These are phyloP conservation scores for Sapajus apella DNA, from an alignment of 2,113 vertebrate species.

Conservation along the genomic window DNA sequence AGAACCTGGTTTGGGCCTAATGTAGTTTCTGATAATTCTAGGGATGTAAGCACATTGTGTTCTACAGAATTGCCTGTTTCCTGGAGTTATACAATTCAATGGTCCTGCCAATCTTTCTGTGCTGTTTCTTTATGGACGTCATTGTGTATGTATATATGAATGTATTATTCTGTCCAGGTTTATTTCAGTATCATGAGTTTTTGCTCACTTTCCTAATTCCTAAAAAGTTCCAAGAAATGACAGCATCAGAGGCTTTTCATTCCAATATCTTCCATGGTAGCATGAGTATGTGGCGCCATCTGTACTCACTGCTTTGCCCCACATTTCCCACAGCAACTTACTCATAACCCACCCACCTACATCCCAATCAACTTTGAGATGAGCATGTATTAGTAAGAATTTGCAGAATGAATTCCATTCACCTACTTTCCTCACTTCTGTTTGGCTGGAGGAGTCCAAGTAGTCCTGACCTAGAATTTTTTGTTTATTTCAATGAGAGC, in stretches of 20 bases:
- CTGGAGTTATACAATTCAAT: neutral
- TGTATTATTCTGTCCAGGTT: neutral
- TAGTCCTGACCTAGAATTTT: neutral
- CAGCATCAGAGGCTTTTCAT: neutral
- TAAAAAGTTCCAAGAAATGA: neutral
- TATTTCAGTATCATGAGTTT: neutral
- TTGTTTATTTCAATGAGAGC: neutral
- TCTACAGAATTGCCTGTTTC: neutral
- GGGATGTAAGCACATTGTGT: accelerated
- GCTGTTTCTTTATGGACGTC: neutral
- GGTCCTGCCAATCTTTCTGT: neutral
- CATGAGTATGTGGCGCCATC: neutral
- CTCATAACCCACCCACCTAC: neutral
- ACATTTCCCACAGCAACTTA: accelerated
- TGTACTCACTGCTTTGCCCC: neutral
- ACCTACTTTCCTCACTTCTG: neutral
- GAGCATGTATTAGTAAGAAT: neutral
- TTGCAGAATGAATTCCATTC: neutral
- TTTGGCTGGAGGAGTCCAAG: neutral
- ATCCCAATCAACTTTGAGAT: neutral
- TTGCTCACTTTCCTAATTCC: neutral
- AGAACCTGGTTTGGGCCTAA: neutral
- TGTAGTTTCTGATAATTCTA: neutral
- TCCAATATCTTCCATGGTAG: neutral
- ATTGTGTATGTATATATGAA: neutral